Evolutionary conservation across 37 sponge, comb jelly and placozoan species (phyloP).

Genomic region (Tethya wilhelma): DNA sequence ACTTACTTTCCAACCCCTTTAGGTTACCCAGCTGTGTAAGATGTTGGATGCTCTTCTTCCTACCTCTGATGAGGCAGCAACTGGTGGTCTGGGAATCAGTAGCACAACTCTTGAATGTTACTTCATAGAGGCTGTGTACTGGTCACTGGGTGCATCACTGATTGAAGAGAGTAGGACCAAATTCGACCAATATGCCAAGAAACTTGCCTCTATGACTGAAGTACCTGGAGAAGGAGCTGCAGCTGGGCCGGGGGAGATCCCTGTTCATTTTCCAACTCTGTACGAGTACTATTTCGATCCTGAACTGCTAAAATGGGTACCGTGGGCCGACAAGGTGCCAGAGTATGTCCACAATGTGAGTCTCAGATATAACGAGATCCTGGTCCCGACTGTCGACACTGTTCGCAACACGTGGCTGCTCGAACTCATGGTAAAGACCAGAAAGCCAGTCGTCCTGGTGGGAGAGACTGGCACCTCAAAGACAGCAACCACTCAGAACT

Average conservation of each 20-base stretch:
- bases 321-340: constrained; percentile 91
- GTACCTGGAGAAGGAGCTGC: constrained; percentile 66
- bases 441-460: constrained; percentile 91
- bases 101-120: constrained; percentile 71
- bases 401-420: constrained; percentile 95
- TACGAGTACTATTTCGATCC: constrained; percentile 93
- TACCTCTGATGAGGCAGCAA: constrained; percentile 51
- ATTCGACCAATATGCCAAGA: constrained; percentile 90
- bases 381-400: constrained; percentile 99
- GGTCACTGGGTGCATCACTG: constrained; percentile 94
- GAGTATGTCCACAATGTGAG: constrained; percentile 89
- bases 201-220: constrained; percentile 73
- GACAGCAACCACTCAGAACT: constrained; percentile 94
- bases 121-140: constrained; percentile 86
- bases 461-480: constrained; percentile 99
- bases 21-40: constrained; percentile 84
- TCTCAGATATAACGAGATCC: constrained; percentile 88
- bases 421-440: constrained; percentile 90
- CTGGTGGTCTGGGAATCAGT: constrained; percentile 68
- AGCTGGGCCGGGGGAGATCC: constrained; percentile 88
- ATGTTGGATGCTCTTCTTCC: constrained; percentile 92
- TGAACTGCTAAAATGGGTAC: constrained; percentile 76
- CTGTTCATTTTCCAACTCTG: constrained; percentile 79
- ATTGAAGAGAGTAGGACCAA: constrained; percentile 91
- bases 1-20: too few species aligned